A percentile compares a stretch with the other conserved stretches of the same genome.
Evolutionary conservation across 1,140 invertebrate genomes (phyloP).

Genomic region (Achatina immaculata): DNA sequence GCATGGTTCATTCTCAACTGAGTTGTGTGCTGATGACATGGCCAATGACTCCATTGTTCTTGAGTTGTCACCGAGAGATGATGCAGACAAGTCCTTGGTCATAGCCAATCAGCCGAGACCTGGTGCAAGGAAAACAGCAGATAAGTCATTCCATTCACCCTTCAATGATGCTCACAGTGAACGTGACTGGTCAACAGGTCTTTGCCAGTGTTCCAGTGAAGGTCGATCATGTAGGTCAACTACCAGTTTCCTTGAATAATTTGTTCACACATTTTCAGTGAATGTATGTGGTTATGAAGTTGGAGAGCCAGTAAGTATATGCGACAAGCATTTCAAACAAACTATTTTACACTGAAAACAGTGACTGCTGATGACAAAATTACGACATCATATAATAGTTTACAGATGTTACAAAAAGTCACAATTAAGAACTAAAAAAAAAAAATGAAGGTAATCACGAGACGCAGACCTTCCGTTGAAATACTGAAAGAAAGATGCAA

Average conservation of each 20-base stretch:
- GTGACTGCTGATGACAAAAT: too few relatives aligned
- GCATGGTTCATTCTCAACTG: constrained; percentile 6
- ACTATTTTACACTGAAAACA: too few relatives aligned
- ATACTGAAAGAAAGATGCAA: too few relatives aligned
- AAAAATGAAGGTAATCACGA: too few relatives aligned
- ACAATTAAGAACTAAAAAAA: too few relatives aligned
- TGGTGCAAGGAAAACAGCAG: constrained; percentile 17
- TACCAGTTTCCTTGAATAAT: background rate
- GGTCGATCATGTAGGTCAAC: background rate
- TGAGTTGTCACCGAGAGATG: background rate
- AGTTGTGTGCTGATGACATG: background rate
- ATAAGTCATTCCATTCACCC: constrained; percentile 34
- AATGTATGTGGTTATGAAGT: too few relatives aligned
- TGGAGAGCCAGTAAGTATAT: too few relatives aligned
- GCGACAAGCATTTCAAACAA: too few relatives aligned
- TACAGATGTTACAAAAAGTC: too few relatives aligned
- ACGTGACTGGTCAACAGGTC: constrained; percentile 47
- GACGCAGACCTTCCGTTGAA: too few relatives aligned
- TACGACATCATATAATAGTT: too few relatives aligned
- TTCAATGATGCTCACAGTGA: constrained; percentile 55
- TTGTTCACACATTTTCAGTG: too few relatives aligned
- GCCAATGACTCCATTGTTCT: background rate
- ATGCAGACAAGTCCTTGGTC: constrained; percentile 25
- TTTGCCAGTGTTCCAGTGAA: constrained; percentile 42
- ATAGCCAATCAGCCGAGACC: constrained; percentile 23